Evolutionary conservation across 2,888 invertebrate genomes (phyloP), one percentile per base, ranked within the genome.

Genomic region (Dasysyrphus tricinctus): DNA sequence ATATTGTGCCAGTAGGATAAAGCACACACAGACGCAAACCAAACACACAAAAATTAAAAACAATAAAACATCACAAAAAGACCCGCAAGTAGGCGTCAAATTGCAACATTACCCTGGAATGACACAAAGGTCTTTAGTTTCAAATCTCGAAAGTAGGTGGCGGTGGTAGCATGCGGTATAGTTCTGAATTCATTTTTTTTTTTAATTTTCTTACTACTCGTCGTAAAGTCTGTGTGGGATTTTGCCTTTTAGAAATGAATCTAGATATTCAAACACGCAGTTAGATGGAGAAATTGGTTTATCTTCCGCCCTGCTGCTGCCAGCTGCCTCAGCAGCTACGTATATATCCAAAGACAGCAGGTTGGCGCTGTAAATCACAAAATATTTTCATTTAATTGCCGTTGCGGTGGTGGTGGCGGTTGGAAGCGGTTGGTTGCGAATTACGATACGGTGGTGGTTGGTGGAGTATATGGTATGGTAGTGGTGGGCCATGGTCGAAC

Each of bases 101-200:
- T 65, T 72, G 72, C 78, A 78, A 57, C 81, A 78, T 56, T 86
- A 61, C 42, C 67, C 59, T 67, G 8, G 16, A 75, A 59, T 75
- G 72, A 82, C 72, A 75, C 74, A 51, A 82, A 75, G 59, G 74
- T 79, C 75, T 72, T 82, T 44, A 51, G 78, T 82, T 86, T 86
- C 82, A 78, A 81, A 78, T 56, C 61, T 79, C 61, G 82, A 86
- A 82, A 86, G 86, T 86, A 79, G 86, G 78, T 82, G 81, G 85
- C 74, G 24, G 51, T 54, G 54, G 32, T 29, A 24, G 44, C n/a
- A 47, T 44, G n/a, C 42, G 16, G n/a, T 65, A 37, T 29, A 7
- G 16, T 72, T 19, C 37, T 59, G 44, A 32, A 47, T 12, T 19
- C 70, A 73, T 67, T 42, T 61, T n/a, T 32, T 12, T 32, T 16